Evolutionary conservation across 2,797 vertebrate genomes (phyloP), one percentile per base, ranked within the genome.

Genomic region (Oryzias sinensis): DNA sequence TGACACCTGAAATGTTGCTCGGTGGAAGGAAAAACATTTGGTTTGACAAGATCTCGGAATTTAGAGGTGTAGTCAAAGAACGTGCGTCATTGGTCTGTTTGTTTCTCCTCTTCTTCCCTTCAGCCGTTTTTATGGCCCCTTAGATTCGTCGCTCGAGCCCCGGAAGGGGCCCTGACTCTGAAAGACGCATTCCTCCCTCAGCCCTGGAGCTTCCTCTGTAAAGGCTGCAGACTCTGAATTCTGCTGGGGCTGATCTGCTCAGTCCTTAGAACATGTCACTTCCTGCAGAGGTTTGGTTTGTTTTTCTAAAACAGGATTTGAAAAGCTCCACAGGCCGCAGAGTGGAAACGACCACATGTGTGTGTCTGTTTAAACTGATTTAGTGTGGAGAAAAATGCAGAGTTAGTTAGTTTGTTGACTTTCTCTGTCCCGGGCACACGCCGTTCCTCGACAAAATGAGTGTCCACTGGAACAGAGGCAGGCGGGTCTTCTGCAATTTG

Each of bases 371-470:
- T 6, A 27, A 37, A 37, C 33, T 37, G 2, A 33, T 27, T 27
- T 27, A 27, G 25, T 27, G 1, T 6, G 27, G 27, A 29, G 22
- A 5, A 33, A 0, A 13, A 25, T 43, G 40, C 55, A 22, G 44
- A 15, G 0, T 24, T 37, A 41, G 45, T 62, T 47, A 20, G n/a
- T 20, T 11, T 27, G 0, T 6, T 7, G 29, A 56, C 42, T 56
- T 68, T 15, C 41, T 27, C 49, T 53, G 17, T 63, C 67, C 60
- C 59, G 60, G 2, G 66, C 48, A 40, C 53, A 48, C 41, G 2
- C 18, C 18, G 59, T 53, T 14, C 53, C 56, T 20, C 4, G 4
- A 6, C 24, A 9, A 17, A 14, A 16, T 15, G 24, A 17, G 27
- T n/a, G 49, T 43, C 53, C 25, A 11, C 14, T 5, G 5, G 43